phyloP scores from a whole-genome alignment of 2,888 invertebrate species.

The Scelioninae gen. 1 region DNA sequence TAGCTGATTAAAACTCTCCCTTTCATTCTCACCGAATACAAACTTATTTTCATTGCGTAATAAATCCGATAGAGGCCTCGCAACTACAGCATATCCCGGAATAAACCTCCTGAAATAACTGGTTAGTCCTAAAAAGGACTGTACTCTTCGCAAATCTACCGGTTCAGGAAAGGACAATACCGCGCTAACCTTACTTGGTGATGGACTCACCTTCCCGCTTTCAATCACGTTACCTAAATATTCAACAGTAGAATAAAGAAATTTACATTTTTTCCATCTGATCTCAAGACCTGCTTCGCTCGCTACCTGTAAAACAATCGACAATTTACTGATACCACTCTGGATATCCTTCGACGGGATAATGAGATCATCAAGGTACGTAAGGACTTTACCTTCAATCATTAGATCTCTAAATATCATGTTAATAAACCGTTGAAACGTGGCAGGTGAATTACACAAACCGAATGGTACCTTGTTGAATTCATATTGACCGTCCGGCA shows the following conservation, averaged over 20 bases:
- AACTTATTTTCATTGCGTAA: neutral
- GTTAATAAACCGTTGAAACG: neutral
- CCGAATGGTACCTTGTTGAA: neutral
- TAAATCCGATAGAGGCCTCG: neutral
- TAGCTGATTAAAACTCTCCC: neutral
- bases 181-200: neutral
- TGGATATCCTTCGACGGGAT: conserved; percentile 8
- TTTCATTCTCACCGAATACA: neutral
- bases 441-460: neutral
- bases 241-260: conserved; percentile 82
- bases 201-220: neutral
- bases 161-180: neutral
- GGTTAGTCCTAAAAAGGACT: neutral
- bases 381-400: neutral
- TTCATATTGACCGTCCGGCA: conserved; percentile 4
- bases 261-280: conserved; percentile 6
- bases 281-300: conserved; percentile 2
- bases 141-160: conserved; percentile 2
- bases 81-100: neutral
- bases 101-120: conserved; percentile 3
- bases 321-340: neutral
- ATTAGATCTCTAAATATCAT: neutral
- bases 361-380: conserved; percentile 8
- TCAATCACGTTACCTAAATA: neutral
- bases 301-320: neutral